Evolutionary conservation across 1,140 invertebrate genomes (phyloP).

Genomic region (Drosophila kikkawai): DNA sequence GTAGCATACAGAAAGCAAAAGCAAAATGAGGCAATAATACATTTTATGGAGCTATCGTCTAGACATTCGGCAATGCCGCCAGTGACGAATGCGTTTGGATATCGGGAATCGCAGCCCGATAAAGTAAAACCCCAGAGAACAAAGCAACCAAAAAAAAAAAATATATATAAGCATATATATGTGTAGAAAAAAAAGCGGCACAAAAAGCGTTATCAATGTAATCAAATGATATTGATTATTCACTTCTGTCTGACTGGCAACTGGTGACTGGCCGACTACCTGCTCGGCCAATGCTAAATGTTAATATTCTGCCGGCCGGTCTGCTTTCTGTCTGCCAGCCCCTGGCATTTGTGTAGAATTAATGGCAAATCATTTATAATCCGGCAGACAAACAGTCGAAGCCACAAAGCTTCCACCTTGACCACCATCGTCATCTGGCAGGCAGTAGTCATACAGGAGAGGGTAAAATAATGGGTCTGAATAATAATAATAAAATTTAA

Average conservation of each 20-base stretch:
- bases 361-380: conserved; percentile 78
- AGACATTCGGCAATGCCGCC: conserved; percentile 51
- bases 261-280: conserved; percentile 19
- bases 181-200: conserved; percentile 12
- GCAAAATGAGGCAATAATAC: conserved; percentile 53
- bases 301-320: conserved; percentile 29
- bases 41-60: conserved; percentile 48
- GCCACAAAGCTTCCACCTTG: conserved; percentile 64
- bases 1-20: conserved; percentile 34
- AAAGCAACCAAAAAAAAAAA: conserved; percentile 9
- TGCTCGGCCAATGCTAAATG: conserved; percentile 33
- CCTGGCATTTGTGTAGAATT: conserved; percentile 54
- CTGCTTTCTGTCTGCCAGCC: conserved; percentile 31
- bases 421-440: conserved; percentile 30
- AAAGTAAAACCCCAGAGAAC: conserved; percentile 36
- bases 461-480: neutral
- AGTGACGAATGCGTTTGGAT: conserved; percentile 46
- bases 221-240: conserved; percentile 56
- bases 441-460: neutral
- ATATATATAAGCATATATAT: conserved; percentile 1
- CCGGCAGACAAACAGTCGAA: conserved; percentile 68
- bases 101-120: conserved; percentile 42
- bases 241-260: conserved; percentile 44
- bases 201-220: conserved; percentile 50
- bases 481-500: neutral